These are phyloP conservation scores for Apis mellifera DNA, from an alignment of 1,140 invertebrate genomes.

Conservation along the genomic window Amel_HAv3.1 CM009931.2:9507001-9507500, in stretches of 20 bases:
- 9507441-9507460: neutral
- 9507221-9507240: too few relatives aligned
- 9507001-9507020: neutral
- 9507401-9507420: neutral
- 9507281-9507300: too few relatives aligned
- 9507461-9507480: neutral
- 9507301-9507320: neutral
- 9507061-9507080: neutral
- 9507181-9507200: neutral
- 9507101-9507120: neutral
- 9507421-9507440: neutral
- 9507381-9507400: neutral
- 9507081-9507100: neutral
- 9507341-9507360: neutral
- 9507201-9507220: too few relatives aligned
- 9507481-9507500: constrained; percentile 32
- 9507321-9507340: neutral
- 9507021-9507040: neutral
- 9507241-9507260: too few relatives aligned
- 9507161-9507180: neutral
- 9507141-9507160: neutral
- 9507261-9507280: too few relatives aligned
- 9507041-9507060: neutral
- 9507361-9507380: constrained; percentile 25
- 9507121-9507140: neutral